Conservation (phyloP, 2,888 invertebrate genomes). For the Catocala nupta region DNA sequence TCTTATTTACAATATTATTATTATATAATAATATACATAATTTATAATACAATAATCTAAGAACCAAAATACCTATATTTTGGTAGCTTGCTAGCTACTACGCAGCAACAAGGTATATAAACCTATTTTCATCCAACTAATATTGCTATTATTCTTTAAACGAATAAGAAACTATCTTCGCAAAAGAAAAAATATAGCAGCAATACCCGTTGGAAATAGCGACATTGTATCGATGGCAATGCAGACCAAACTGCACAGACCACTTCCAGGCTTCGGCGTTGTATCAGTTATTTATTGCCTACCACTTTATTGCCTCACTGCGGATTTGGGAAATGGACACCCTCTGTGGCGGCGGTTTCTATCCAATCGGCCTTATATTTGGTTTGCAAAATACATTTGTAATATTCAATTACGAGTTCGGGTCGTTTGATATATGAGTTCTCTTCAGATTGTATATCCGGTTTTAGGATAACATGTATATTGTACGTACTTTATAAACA, state of each 20-base stretch:
- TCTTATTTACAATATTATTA: too few species aligned
- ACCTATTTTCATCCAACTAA: too few species aligned
- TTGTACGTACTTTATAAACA: too few species aligned
- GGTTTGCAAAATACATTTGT: conserved; percentile 51
- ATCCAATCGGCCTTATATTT: conserved; percentile 57
- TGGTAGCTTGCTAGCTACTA: too few species aligned
- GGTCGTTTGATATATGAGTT: conserved; percentile 41
- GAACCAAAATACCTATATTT: too few species aligned
- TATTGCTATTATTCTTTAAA: too few species aligned
- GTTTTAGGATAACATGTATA: conserved; percentile 6
- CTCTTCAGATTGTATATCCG: conserved; percentile 22
- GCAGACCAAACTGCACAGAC: conserved; percentile 51
- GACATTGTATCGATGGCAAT: conserved; percentile 24
- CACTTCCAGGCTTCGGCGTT: conserved; percentile 59
- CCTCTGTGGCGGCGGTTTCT: conserved; percentile 53
- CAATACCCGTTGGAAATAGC: conserved; percentile 17
- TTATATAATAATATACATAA: too few species aligned
- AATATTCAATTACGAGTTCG: conserved; percentile 51
- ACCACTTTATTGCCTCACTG: conserved; percentile 56
- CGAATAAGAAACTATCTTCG: not conserved
- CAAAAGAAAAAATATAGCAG: conserved; percentile 5
- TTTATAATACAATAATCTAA: too few species aligned
- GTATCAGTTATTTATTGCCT: conserved; percentile 70
- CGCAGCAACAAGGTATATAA: too few species aligned
- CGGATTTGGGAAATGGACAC: conserved; percentile 55